A percentile compares a stretch with the other conserved stretches of the same genome.
Evolutionary conservation across 1,140 invertebrate species (phyloP).

Genomic region (Ephestia elutella): DNA sequence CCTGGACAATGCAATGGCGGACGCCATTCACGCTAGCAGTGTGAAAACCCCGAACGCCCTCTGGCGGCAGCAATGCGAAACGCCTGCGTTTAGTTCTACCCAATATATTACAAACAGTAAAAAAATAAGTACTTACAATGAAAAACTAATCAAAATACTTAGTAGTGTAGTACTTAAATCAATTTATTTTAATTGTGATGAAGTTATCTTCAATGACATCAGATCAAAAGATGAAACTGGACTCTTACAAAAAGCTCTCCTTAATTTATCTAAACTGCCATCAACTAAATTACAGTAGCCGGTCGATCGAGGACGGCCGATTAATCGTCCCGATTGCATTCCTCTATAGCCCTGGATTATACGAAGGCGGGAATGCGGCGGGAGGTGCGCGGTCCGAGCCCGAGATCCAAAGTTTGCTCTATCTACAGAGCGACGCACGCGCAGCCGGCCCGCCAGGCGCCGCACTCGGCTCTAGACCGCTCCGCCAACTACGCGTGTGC

Average conservation of each 20-base stretch:
- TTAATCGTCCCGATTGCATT: constrained; percentile 4
- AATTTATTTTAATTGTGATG: no score
- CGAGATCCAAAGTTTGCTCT: neutral
- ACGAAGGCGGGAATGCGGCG: neutral
- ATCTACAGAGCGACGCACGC: constrained; percentile 13
- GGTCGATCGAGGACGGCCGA: no score
- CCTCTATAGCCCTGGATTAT: constrained; percentile 2
- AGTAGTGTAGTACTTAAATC: no score
- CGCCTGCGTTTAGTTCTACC: no score
- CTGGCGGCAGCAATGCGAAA: no score
- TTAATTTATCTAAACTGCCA: neutral
- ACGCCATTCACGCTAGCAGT: no score
- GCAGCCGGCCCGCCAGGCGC: constrained; percentile 18
- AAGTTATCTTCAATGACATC: no score
- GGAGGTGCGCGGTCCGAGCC: neutral
- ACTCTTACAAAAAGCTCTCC: neutral
- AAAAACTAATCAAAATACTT: no score
- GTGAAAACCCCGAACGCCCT: no score
- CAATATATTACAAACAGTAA: no score
- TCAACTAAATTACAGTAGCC: neutral
- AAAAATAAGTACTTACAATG: no score
- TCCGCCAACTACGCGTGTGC: constrained; percentile 39
- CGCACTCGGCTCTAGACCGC: constrained; percentile 40
- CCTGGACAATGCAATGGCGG: no score
- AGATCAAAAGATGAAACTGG: neutral